Base-by-base conservation (phyloP, 2,888 invertebrate genomes). In the Anaspis maculata region DNA sequence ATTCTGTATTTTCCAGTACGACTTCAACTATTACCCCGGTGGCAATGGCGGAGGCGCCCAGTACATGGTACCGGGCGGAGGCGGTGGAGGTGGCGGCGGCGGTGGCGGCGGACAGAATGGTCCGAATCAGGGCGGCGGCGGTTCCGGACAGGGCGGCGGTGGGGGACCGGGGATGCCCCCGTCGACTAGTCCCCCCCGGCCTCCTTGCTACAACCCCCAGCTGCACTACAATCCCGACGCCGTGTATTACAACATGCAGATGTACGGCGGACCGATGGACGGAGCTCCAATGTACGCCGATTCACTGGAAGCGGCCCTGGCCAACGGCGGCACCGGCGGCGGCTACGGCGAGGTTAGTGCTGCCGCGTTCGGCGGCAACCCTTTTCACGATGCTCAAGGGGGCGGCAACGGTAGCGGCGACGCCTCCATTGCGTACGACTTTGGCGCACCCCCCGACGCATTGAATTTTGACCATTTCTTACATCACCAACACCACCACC, bases 11-110 rank as follows among this genome's bases (percentile, higher is more conserved):
- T 37, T 9, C 30, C 14, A 62, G 61, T 62, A 59, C 48, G 61
- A 62, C 16, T 61, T 55, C 53, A 55, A 55, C 49, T 61, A 59
- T 48, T 61, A 57, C 50, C 6, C 10, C 44, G 52, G 41, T n/a
- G n/a, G n/a, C n/a, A 58, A 54, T 49, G 59, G 57, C 49, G 60
- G 59, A 48, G 57, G 52, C 32, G 30, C 42, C 11, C 56, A 54
- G 31, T 57, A 49, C 45, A 42, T 57, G 51, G 51, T 57, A 44
- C 50, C 50, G 47, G 48, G 49, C 44, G 50, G 54, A 14, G 48
- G 46, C 3, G 10, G 12, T 24, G 23, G 25, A 22, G 32, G 32
- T n/a, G 30, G 22, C 14, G 30, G 34, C 21, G 31, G 31, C 35
- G 14, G 9, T 10, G 16, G 11, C 16, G 22, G 19, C 6, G 27